These are phyloP conservation scores for Loxodonta africana DNA, from an alignment of 2,113 vertebrate genomes.

Conservation along the genomic window DNA sequence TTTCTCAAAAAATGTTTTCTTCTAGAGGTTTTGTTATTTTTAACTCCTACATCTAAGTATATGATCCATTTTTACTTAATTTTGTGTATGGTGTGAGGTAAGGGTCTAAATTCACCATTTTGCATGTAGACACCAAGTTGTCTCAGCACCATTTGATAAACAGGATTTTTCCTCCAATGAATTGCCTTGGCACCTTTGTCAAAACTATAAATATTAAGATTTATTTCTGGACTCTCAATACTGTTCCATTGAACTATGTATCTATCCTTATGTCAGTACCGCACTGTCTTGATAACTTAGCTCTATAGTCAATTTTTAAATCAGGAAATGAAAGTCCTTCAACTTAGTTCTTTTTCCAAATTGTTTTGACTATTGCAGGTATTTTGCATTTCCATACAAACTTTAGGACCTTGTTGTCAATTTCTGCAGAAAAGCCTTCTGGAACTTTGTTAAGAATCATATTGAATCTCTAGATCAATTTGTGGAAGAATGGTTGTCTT, in stretches of 20 bases:
- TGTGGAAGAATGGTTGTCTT: background rate
- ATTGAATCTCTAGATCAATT: conserved; percentile 18
- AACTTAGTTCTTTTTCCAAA: background rate
- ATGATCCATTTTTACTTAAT: no score
- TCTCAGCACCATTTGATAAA: background rate
- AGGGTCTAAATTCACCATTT: background rate
- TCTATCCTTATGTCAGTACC: background rate
- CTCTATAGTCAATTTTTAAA: no score
- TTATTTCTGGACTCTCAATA: background rate
- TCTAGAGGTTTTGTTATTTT: no score
- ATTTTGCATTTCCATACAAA: conserved; percentile 46
- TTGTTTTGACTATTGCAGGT: conserved; percentile 14
- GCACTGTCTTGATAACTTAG: background rate
- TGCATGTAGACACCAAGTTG: background rate
- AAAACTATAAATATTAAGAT: background rate
- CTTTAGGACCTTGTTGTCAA: conserved; percentile 19
- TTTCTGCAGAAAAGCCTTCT: background rate
- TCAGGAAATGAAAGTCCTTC: no score
- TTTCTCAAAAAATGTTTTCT: background rate
- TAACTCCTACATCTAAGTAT: no score
- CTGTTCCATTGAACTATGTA: background rate
- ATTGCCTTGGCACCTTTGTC: conserved; percentile 6
- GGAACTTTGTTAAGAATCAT: background rate
- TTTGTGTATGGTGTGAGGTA: background rate
- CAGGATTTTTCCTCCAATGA: background rate